Percentiles rank a stretch among this genome's conserved stretches.
These are phyloP conservation scores for Bufo gargarizans DNA, from an alignment of 2,113 vertebrate genomes.

Conservation along the genomic window DNA sequence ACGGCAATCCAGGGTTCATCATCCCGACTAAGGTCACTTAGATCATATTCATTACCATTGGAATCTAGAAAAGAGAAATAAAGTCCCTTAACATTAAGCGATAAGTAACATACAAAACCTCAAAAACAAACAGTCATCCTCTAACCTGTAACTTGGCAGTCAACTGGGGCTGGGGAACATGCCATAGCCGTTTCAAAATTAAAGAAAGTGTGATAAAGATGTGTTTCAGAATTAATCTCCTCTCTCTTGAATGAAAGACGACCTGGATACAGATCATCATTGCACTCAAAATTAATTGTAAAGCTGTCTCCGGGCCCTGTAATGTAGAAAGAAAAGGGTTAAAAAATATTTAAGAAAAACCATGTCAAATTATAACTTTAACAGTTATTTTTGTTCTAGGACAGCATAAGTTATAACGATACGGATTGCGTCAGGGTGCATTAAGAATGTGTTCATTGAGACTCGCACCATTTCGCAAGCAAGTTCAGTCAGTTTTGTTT, in stretches of 20 bases:
- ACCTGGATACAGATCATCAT: conserved; percentile 74
- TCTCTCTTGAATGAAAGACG: conserved; percentile 74
- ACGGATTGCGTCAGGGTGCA: too few relatives aligned
- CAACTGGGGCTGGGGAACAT: conserved; percentile 85
- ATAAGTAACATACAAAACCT: not conserved
- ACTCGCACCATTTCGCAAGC: too few relatives aligned
- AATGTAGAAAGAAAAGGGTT: not conserved
- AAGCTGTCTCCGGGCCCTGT: conserved; percentile 79
- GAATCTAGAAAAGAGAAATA: conserved; percentile 72
- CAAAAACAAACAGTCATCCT: not conserved
- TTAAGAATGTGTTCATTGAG: too few relatives aligned
- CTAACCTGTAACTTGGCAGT: conserved; percentile 81
- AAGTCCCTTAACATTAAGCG: not conserved
- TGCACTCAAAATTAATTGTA: conserved; percentile 85
- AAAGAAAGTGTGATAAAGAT: conserved; percentile 80
- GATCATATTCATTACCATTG: conserved; percentile 88
- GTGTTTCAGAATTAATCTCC: conserved; percentile 71
- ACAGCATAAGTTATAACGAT: too few relatives aligned
- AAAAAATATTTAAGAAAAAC: too few relatives aligned
- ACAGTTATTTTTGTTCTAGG: too few relatives aligned
- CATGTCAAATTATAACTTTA: too few relatives aligned
- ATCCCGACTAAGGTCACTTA: conserved; percentile 81
- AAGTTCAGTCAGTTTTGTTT: too few relatives aligned
- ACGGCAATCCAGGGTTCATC: conserved; percentile 82
- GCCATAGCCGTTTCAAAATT: conserved; percentile 88